Evolutionary conservation across 2,797 vertebrate species (phyloP).

Genomic region (Lemur catta): DNA sequence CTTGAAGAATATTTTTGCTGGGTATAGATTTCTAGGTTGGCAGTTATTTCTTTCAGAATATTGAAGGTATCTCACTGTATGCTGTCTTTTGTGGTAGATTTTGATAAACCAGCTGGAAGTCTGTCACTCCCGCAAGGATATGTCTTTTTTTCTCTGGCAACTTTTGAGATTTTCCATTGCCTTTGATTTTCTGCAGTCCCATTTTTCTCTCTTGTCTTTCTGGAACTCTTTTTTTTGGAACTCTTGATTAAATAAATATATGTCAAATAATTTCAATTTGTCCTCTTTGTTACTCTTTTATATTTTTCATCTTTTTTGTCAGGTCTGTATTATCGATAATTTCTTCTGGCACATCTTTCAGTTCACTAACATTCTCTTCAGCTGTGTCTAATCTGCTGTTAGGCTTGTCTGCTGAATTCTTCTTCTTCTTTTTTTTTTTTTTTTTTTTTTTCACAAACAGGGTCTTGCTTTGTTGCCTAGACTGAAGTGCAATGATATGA

Average conservation of each 20-base stretch:
- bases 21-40: background rate
- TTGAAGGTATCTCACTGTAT: background rate
- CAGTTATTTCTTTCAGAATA: slow-evolving; percentile 22
- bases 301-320: slow-evolving; percentile 1
- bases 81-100: background rate
- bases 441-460: background rate
- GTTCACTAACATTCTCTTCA: background rate
- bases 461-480: background rate
- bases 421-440: too few relatives aligned
- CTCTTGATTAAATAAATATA: slow-evolving; percentile 34
- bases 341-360: background rate
- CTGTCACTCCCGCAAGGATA: background rate
- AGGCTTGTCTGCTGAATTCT: background rate
- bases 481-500: background rate
- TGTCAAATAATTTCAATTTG: slow-evolving; percentile 13
- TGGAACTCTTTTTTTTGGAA: background rate
- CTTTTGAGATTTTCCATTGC: slow-evolving; percentile 35
- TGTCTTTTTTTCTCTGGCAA: background rate
- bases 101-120: background rate
- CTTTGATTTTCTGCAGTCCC: slow-evolving; percentile 36
- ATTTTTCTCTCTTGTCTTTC: background rate
- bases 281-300: background rate
- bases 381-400: background rate
- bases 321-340: background rate
- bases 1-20: slow-evolving; percentile 18